Base-by-base conservation (phyloP, 2,888 invertebrate genomes). In the Frankliniella fusca region DNA sequence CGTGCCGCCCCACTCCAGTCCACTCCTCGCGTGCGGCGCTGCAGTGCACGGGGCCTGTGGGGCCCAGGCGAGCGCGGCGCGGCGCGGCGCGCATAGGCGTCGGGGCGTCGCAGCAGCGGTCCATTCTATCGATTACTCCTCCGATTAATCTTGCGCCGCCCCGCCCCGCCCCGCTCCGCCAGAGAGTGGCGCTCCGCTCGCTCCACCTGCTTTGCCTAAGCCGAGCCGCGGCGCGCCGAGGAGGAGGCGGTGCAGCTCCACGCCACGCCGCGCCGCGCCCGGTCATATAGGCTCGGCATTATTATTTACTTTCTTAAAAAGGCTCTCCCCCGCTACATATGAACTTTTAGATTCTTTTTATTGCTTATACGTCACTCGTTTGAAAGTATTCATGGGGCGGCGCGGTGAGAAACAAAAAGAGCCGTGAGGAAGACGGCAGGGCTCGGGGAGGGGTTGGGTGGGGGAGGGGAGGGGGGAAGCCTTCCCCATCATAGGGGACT, bases 101-200 rank as follows among this genome's bases (percentile, higher is more conserved):
- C 38, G 38, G 38, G 38, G 20, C 61, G 15, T n/a, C 70, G 70
- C 23, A n/a, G 27, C 27, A 10, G 70, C 70, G 70, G 70, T 70
- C 70, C 70, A 76, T 76, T 76, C 70, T 9, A 23, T 76, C 70
- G 70, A 76, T 76, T 76, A 76, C 70, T 23, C 11, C 12, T 27
- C 27, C 23, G 70, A 76, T 76, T 76, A 76, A 76, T 76, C 70
- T 20, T 20, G 18, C 54, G 5, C 18, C 54, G 18, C 54, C 54
- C 18, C 54, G 18, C 54, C 54, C 18, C 54, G 18, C 54, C 54
- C 18, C 54, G 18, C 54, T 9, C 18, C 54, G 18, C 54, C 54
- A 15, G 5, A 54, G 15, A 38, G 38, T 38, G 38, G 38, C 38
- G 38, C 54, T 54, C 54, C 54, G 15, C 54, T 54, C 54, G 18